Evolutionary conservation across 2,113 vertebrate species (phyloP).

Genomic region (Centrocercus urophasianus): DNA sequence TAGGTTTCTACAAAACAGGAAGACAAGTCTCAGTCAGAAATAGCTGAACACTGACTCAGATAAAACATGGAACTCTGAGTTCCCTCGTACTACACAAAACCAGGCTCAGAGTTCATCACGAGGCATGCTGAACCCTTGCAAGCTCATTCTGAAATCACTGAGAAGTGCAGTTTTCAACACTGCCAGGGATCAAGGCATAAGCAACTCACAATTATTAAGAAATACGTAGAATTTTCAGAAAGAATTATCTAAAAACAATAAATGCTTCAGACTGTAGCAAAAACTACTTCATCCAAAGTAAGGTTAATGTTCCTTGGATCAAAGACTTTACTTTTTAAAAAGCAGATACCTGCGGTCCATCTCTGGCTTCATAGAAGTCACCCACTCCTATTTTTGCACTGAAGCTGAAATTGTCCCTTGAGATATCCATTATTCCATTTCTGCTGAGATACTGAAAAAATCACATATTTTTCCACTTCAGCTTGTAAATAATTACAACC

Average conservation of each 20-base stretch:
- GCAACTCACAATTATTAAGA: not conserved
- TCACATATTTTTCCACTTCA: slow-evolving; percentile 88
- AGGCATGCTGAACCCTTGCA: not conserved
- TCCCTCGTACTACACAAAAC: not conserved
- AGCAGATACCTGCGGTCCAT: slow-evolving; percentile 92
- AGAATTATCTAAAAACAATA: slow-evolving; percentile 61
- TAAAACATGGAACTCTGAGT: not conserved
- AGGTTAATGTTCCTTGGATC: slow-evolving; percentile 76
- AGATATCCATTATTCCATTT: slow-evolving; percentile 95
- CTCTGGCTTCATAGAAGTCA: slow-evolving; percentile 98
- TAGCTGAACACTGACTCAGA: not conserved
- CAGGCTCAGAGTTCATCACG: not conserved
- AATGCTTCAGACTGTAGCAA: slow-evolving; percentile 66
- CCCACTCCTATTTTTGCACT: slow-evolving; percentile 97
- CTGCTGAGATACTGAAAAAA: slow-evolving; percentile 95
- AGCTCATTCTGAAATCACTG: not conserved
- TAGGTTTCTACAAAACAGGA: not conserved
- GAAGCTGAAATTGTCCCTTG: slow-evolving; percentile 98
- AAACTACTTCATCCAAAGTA: slow-evolving; percentile 75
- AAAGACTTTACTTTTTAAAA: slow-evolving; percentile 84
- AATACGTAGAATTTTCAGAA: slow-evolving; percentile 11
- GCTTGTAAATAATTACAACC: slow-evolving; percentile 83
- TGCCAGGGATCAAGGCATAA: not conserved
- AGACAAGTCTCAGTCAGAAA: slow-evolving; percentile 19
- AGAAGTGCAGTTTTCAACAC: not conserved